Percentiles rank a stretch among this genome's conserved stretches.
phyloP scores from a whole-genome alignment of 2,797 vertebrate genomes.

The Scarus forsteni region DNA sequence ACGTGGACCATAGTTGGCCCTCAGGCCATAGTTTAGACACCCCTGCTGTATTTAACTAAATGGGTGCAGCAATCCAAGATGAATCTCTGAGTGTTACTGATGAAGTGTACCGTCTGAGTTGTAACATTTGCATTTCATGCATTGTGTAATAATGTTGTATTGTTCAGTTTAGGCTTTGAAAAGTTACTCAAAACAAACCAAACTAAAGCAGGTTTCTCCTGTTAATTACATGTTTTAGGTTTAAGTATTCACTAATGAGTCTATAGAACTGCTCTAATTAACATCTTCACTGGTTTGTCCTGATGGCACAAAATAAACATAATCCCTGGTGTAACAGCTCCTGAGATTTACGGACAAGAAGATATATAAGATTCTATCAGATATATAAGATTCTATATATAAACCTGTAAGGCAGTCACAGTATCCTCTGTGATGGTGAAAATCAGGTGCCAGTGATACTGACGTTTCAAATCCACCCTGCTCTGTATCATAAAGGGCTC shows the following conservation, averaged over 20 bases:
- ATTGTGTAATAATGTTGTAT: too few relatives aligned
- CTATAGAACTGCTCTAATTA: slow-evolving; percentile 1
- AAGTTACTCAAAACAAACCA: slow-evolving; percentile 9
- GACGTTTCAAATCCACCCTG: slow-evolving; percentile 5
- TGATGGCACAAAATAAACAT: background rate
- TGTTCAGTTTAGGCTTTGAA: too few relatives aligned
- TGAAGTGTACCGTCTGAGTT: too few relatives aligned
- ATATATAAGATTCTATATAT: background rate
- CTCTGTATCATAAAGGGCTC: slow-evolving; percentile 30
- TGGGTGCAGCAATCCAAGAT: too few relatives aligned
- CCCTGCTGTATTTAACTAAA: too few relatives aligned
- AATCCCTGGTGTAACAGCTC: background rate
- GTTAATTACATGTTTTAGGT: background rate
- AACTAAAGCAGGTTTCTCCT: background rate
- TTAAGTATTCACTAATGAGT: slow-evolving; percentile 10
- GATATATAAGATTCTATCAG: too few relatives aligned
- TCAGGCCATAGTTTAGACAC: too few relatives aligned
- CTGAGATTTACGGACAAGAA: slow-evolving; percentile 4
- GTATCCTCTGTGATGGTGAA: background rate
- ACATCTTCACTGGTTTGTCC: slow-evolving; percentile 7
- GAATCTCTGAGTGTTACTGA: too few relatives aligned
- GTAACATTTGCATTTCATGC: too few relatives aligned
- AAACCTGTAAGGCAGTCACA: background rate
- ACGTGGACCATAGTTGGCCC: too few relatives aligned
- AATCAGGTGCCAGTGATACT: slow-evolving; percentile 15